Base-by-base conservation (phyloP, 2,113 vertebrate genomes). In the Paradoxurus hermaphroditus region DNA sequence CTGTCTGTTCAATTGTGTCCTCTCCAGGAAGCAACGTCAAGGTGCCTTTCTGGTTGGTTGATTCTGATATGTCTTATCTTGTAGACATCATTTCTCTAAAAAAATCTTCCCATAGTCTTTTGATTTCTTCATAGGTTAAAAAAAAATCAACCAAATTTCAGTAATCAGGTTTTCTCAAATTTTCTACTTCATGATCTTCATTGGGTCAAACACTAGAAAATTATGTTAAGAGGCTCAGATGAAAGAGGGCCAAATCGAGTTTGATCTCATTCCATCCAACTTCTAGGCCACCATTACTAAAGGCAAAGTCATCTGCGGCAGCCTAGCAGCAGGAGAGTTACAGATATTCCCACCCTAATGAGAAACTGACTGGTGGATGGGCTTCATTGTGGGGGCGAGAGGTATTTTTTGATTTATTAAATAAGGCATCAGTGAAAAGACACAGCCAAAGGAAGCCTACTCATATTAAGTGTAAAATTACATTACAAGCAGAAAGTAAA, bases 141-240 rank as follows among this genome's bases (percentile, higher is more conserved):
- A 73, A 49, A 36, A 88, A 56, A 73, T 1, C 27, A 77, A 77
- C 29, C 14, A 16, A 18, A 8, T 15, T n/a, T 62, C 56, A 73
- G 39, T 85, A 95, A 96, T 93, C 73, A 97, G 68, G 13, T 96
- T 97, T 96, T 79, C 91, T 96, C 83, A 90, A 70, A 70, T 83
- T 97, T 96, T 96, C 77, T 27, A 82, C 62, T 94, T 91, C n/a
- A 70, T 83, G 81, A 95, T 95, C 90, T 91, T 94, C 89, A 95
- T 62, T 97, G 90, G 92, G 82, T 97, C 85, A 96, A 97, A 97
- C 87, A 92, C 75, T 93, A 96, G 87, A 96, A 98, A 96, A 96
- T 95, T 95, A 97, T 78, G 19, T 96, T 94, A 96, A 96, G 92
- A 92, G 72, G 53, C 77, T 86, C 44, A 0, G 49, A 92, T 95